These are phyloP conservation scores for Disparrhopalites patrizii DNA, from an alignment of 2,888 invertebrate species.

Conservation along the genomic window DNA sequence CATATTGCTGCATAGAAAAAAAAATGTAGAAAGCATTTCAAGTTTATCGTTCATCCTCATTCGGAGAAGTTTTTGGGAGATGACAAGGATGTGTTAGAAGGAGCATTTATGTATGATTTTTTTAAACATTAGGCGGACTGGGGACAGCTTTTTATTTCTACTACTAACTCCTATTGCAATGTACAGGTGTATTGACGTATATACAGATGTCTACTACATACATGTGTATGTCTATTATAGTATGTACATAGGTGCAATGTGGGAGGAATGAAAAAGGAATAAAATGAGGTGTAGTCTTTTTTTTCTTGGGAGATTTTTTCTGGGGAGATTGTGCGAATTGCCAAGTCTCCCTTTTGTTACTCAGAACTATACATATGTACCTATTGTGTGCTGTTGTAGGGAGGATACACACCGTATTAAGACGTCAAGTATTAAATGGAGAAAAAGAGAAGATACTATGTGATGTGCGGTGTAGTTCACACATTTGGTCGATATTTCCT, in stretches of 20 bases:
- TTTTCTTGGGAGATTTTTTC: background rate
- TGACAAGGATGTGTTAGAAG: conserved; percentile 21
- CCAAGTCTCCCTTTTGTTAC: background rate
- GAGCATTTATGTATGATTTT: no score
- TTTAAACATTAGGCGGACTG: no score
- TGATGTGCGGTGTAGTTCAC: background rate
- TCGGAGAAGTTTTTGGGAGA: background rate
- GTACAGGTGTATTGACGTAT: no score
- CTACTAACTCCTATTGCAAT: no score
- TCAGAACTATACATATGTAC: background rate
- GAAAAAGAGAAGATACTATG: background rate
- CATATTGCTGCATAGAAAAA: no score
- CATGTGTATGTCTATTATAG: no score
- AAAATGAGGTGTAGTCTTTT: conserved; percentile 2
- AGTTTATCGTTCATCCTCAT: no score
- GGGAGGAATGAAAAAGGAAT: background rate
- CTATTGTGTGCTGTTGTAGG: conserved; percentile 4
- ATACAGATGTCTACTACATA: no score
- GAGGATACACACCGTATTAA: background rate
- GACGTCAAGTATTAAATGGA: background rate
- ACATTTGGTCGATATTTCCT: no score
- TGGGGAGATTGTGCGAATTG: conserved; percentile 26
- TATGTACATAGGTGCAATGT: background rate
- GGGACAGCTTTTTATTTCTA: no score
- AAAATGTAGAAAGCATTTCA: no score